These are phyloP conservation scores for Heterotis niloticus DNA, from an alignment of 2,113 vertebrate genomes.

Conservation along the genomic window DNA sequence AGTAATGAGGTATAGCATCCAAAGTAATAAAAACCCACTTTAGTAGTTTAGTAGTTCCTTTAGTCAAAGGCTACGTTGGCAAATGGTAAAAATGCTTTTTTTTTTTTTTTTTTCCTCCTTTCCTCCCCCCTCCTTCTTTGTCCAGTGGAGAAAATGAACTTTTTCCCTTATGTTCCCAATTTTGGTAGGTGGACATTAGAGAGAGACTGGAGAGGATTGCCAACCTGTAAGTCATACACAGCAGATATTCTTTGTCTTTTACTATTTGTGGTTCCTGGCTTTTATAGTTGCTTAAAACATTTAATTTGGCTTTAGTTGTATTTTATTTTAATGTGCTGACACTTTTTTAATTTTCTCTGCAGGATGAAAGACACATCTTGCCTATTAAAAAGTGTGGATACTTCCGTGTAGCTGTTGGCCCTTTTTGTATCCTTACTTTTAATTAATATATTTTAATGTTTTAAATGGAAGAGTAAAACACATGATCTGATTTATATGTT, in stretches of 20 bases:
- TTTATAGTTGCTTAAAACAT: not conserved
- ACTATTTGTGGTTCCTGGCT: not conserved
- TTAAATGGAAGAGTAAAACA: not conserved
- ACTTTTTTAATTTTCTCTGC: constrained; percentile 34
- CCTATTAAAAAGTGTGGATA: constrained; percentile 71
- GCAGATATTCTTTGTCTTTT: not conserved
- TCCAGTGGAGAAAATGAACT: not conserved
- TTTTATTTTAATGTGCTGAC: not conserved
- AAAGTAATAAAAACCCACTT: too few species aligned
- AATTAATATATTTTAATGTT: constrained; percentile 3
- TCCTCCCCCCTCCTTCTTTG: not conserved
- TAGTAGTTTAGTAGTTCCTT: too few species aligned
- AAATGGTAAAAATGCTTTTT: too few species aligned
- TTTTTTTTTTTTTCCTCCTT: too few species aligned
- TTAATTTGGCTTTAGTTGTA: not conserved
- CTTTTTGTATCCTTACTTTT: not conserved
- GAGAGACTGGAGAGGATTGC: constrained; percentile 78
- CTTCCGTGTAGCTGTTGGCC: constrained; percentile 31
- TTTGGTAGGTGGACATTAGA: constrained; percentile 73
- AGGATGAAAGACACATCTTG: constrained; percentile 81
- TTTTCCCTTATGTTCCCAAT: not conserved
- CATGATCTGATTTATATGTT: not conserved
- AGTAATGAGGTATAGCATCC: too few species aligned
- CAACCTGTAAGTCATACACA: constrained; percentile 77
- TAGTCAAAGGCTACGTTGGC: too few species aligned